Percentiles rank a stretch among this genome's conserved stretches.
Evolutionary conservation across 1,140 invertebrate species (phyloP).

Genomic region (Sipha flava): DNA sequence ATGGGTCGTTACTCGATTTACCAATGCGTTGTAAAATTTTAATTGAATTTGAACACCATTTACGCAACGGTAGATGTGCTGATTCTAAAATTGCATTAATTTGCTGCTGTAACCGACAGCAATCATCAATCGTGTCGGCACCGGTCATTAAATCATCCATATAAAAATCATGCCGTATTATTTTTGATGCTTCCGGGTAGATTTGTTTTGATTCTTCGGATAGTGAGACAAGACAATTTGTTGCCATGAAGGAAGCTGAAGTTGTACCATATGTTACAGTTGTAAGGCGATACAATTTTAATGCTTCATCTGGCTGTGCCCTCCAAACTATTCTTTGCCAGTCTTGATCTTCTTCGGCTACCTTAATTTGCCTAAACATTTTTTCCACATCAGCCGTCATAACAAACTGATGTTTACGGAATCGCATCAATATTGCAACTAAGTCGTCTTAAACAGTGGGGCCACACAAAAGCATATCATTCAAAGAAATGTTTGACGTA

Average conservation of each 20-base stretch:
- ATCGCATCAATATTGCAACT: neutral
- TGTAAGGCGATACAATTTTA: neutral
- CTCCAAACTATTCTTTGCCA: neutral
- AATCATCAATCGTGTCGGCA: neutral
- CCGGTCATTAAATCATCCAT: neutral
- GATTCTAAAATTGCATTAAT: neutral
- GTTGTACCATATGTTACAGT: neutral
- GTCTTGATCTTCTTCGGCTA: neutral
- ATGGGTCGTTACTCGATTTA: neutral
- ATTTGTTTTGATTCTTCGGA: neutral
- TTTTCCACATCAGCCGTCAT: neutral
- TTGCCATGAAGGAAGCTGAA: neutral
- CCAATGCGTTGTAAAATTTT: neutral
- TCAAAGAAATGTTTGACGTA: neutral
- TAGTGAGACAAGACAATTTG: neutral
- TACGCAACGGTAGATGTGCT: neutral
- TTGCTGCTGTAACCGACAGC: neutral
- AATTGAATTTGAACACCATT: neutral
- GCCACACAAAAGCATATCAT: neutral
- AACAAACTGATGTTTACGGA: neutral
- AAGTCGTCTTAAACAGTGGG: neutral
- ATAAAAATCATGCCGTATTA: neutral
- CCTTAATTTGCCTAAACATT: neutral
- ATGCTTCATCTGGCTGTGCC: neutral
- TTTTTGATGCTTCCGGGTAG: neutral